Base-by-base conservation (phyloP, 2,888 invertebrate species). In the Atrina japonica region DNA sequence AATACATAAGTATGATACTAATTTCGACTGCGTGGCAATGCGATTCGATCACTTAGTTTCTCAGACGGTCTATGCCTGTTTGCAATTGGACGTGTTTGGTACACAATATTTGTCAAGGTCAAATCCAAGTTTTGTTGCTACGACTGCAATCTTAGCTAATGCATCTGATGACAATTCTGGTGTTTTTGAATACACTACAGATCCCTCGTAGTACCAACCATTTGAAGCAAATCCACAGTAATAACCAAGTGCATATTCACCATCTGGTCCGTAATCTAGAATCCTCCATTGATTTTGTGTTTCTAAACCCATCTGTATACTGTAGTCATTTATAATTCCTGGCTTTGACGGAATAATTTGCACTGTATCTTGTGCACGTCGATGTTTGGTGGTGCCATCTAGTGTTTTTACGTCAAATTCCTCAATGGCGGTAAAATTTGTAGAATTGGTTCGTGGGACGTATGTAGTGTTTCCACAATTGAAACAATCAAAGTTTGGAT, bases 401-500 rank as follows among this genome's bases (percentile, higher is more conserved):
- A 81, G 49, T 29, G 73, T 76, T 7, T 59, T 47, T 9, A 75
- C 75, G 59, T 79, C 81, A 63, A 76, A 81, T 27, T 70, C 49
- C 50, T 78, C 77, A 9, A 53, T 67, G n/a, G 75, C 49, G 16
- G 25, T 27, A 9, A 65, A 76, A 16, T 60, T 66, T 23, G 72
- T 73, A 6, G 47, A 58, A 7, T 66, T 56, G 1, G 66, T 41
- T 5, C 47, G 29, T 27, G 43, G 40, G 3, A n/a, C 3, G 41
- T 60, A 66, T 1, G 74, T 73, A 0, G 77, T 76, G n/a, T 76
- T 70, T 43, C 76, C 74, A 56, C 79, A 79, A 58, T 81, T 66
- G 25, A 79, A 81, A 45, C 81, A 81, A 61, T 81, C 81, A 50
- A 71, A 76, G 18, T 71, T 69, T 5, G 70, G 69, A 49, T 81